These are phyloP conservation scores for Choristoneura rosaceana DNA, from an alignment of 2,888 invertebrate genomes.

Conservation along the genomic window DNA sequence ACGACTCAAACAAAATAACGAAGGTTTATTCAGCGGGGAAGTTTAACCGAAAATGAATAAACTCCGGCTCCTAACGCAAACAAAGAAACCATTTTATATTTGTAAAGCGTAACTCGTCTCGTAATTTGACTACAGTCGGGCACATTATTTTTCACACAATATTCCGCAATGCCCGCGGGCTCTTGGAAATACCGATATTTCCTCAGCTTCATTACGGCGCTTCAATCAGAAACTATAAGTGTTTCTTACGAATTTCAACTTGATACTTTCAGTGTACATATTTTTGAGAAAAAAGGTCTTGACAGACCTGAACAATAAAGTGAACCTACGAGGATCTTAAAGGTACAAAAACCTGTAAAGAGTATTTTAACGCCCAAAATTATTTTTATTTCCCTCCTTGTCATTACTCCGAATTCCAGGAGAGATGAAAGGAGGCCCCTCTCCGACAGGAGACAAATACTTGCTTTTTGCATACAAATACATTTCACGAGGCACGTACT, in stretches of 20 bases:
- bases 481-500: slow-evolving; percentile 31
- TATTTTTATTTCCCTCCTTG: slow-evolving; percentile 7
- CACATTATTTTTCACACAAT: slow-evolving; percentile 34
- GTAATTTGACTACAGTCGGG: slow-evolving; percentile 9
- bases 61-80: slow-evolving; percentile 43
- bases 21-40: slow-evolving; percentile 55
- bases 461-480: slow-evolving; percentile 41
- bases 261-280: too few species aligned
- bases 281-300: too few species aligned
- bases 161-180: not conserved
- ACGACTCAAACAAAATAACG: slow-evolving; percentile 55
- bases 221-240: not conserved
- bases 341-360: not conserved
- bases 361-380: not conserved
- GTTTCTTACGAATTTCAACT: too few species aligned
- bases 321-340: too few species aligned
- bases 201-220: slow-evolving; percentile 1
- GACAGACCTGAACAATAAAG: too few species aligned
- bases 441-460: slow-evolving; percentile 40
- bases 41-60: slow-evolving; percentile 44
- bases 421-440: slow-evolving; percentile 18
- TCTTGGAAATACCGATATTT: not conserved
- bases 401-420: slow-evolving; percentile 23
- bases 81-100: slow-evolving; percentile 41
- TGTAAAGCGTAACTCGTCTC: slow-evolving; percentile 39